Evolutionary conservation across 2,888 invertebrate species (phyloP), one percentile per base, ranked within the genome.

Genomic region (Mythimna impura): DNA sequence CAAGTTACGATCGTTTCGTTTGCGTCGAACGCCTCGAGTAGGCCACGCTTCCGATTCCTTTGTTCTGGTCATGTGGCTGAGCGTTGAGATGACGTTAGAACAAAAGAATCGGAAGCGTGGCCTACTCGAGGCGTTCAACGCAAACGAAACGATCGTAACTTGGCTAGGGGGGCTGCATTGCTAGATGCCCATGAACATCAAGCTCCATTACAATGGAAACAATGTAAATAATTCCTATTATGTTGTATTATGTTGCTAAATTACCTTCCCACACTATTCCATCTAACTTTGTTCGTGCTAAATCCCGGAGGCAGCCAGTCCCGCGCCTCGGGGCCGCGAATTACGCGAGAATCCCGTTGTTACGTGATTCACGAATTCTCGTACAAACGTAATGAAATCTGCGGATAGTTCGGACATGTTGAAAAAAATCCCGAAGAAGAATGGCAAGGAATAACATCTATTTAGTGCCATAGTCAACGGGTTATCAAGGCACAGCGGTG

Each of bases 281-380:
- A 80, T 86, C 69, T 84, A 85, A 86, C 77, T 85, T 86, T 78
- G 85, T 78, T 76, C 71, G 72, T 64, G 71, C 81, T 78, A 77
- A 78, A 84, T 84, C 85, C 78, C 74, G 74, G 63, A 61, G 72
- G 71, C 63, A 67, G 72, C 10, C 64, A 74, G 70, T 68, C 72
- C 73, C 67, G 68, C 68, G 71, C 72, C 70, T 74, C 64, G 65
- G 70, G 79, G 69, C 68, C 71, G 69, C 79, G 82, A 79, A 85
- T 86, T 76, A 81, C 76, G 79, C 67, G 63, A 68, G 71, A 80
- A 82, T 82, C 81, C 81, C 72, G 76, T 78, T 69, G 78, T 79
- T 81, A 79, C 88, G 83, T 80, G 80, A 80, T 78, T 80, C 81
- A 65, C 78, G 62, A 81, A 87, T 83, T 88, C 85, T 79, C 82